These are phyloP conservation scores for Meganola albula DNA, from an alignment of 2,888 invertebrate genomes.

Conservation along the genomic window DNA sequence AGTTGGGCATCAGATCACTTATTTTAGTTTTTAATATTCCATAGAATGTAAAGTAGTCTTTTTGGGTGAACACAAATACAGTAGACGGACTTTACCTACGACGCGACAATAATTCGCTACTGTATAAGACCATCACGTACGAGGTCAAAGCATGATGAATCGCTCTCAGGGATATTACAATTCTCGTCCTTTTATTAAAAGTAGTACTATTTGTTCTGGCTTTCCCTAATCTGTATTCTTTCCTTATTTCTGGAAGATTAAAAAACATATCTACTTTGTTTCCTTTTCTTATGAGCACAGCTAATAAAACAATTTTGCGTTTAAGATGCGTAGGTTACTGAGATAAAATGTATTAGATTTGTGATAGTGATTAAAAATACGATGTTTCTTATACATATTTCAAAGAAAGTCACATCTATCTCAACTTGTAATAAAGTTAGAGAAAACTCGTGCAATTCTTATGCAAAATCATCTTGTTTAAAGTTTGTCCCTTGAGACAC, in stretches of 20 bases:
- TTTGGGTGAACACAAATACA: no score
- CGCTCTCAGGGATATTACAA: constrained; percentile 28
- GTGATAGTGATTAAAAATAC: constrained; percentile 18
- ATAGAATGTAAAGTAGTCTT: no score
- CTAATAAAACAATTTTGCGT: no score
- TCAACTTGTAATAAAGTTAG: constrained; percentile 23
- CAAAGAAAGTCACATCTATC: constrained; percentile 25
- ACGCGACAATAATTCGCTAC: constrained; percentile 47
- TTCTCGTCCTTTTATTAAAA: constrained; percentile 30
- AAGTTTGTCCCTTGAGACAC: constrained; percentile 28
- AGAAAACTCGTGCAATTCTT: constrained; percentile 30
- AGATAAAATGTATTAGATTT: not conserved
- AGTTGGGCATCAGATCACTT: no score
- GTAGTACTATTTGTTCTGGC: constrained; percentile 18
- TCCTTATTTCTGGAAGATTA: constrained; percentile 19
- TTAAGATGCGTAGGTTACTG: no score
- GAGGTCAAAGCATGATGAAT: constrained; percentile 39
- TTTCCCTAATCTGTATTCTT: constrained; percentile 24
- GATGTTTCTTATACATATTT: constrained; percentile 25
- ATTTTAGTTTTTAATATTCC: no score
- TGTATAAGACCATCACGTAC: constrained; percentile 46
- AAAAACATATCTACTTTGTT: constrained; percentile 8
- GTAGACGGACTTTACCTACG: no score
- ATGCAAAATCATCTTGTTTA: constrained; percentile 39
- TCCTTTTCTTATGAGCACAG: no score